Evolutionary conservation across 2,113 vertebrate species (phyloP), one percentile per base, ranked within the genome.

Genomic region (Triplophysa siluroides): DNA sequence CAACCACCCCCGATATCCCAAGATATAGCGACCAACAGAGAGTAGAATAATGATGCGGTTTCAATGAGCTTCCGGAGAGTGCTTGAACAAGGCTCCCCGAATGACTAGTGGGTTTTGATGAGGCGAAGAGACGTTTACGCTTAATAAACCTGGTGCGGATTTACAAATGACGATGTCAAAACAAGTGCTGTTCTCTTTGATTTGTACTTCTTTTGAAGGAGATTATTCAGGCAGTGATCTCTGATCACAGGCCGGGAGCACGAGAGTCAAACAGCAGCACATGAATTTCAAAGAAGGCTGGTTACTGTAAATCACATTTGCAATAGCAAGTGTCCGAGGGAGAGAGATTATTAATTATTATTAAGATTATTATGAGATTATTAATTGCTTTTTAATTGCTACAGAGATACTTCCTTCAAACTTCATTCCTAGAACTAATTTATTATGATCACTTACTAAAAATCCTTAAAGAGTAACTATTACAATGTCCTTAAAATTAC

Each of bases 181-280:
- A 73, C 33, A 73, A 73, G 54, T 43, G 8, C 33, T 18, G 33
- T 14, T 41, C 41, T 18, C 9, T 43, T 60, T 24, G 33, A 33
- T 74, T 74, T 60, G 71, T 61, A 24, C 54, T 58, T 58, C 54
- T 73, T 43, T 43, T 60, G 54, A 74, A 60, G 33, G n/a, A 23
- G n/a, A 61, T 74, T 43, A 74, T 43, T 74, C 54, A 61, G 71
- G 33, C 54, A 60, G 71, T 60, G 33, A 61, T 74, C 71, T 61
- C 54, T 74, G 29, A 72, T 58, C 52, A 54, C 6, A 18, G 50
- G 50, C 16, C 1, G 50, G 16, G 54, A 43, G 3, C 9, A 33
- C 2, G 2, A 52, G 45, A 52, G 45, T 43, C 54, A 74, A 60
- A 13, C 29, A 60, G 33, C 19, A 29, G 54, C 56, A 74, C 60